phyloP scores from a whole-genome alignment of 2,888 invertebrate species.

The Fragum fragum region DNA sequence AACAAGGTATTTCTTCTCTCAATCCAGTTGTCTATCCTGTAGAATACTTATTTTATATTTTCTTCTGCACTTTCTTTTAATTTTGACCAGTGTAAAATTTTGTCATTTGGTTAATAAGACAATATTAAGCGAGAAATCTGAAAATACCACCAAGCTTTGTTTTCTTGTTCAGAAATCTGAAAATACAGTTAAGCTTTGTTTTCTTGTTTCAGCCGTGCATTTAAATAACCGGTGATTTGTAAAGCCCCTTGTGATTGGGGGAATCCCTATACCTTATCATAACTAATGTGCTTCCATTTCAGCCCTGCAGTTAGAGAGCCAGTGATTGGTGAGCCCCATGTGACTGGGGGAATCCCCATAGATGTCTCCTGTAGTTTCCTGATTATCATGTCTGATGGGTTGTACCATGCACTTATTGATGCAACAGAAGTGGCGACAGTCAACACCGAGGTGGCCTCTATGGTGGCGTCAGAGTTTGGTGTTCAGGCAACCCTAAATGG shows the following conservation, averaged over 20 bases:
- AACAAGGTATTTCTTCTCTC: too few species aligned
- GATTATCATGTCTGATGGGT: slow-evolving; percentile 94
- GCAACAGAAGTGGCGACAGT: slow-evolving; percentile 92
- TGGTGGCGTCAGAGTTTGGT: slow-evolving; percentile 89
- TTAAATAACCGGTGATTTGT: slow-evolving; percentile 93
- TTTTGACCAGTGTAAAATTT: too few species aligned
- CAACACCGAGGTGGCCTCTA: slow-evolving; percentile 83
- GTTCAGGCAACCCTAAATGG: slow-evolving; percentile 93
- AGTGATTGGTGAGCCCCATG: slow-evolving; percentile 93
- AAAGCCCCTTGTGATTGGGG: slow-evolving; percentile 93
- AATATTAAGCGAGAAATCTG: too few species aligned
- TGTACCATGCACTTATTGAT: slow-evolving; percentile 94
- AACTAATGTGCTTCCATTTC: slow-evolving; percentile 34
- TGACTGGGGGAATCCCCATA: slow-evolving; percentile 92
- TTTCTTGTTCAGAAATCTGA: too few species aligned
- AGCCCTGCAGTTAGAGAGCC: slow-evolving; percentile 92
- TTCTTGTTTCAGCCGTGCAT: slow-evolving; percentile 88
- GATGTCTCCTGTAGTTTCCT: slow-evolving; percentile 94
- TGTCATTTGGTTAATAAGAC: too few species aligned
- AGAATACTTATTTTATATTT: too few species aligned
- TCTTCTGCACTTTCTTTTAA: too few species aligned
- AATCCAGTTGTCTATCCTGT: too few species aligned
- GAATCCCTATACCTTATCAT: slow-evolving; percentile 90
- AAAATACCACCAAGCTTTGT: too few species aligned
- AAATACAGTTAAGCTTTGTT: background rate